Evolutionary conservation across 2,888 invertebrate genomes (phyloP).

Genomic region (Frankliniella fusca): DNA sequence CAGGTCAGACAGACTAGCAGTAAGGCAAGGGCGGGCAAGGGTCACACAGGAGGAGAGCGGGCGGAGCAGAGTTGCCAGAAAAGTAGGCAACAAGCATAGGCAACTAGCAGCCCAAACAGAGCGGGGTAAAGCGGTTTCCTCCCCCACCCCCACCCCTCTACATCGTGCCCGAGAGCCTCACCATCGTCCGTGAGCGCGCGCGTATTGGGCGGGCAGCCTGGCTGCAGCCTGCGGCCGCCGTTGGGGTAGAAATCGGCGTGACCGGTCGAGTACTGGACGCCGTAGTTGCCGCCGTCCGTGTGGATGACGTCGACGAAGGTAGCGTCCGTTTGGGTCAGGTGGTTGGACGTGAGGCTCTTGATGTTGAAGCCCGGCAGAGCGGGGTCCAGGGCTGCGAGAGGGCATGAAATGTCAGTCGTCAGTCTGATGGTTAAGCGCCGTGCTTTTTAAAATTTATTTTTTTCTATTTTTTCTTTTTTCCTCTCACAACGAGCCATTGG

Average conservation of each 20-base stretch:
- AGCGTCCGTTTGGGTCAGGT: conserved; percentile 54
- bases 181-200: conserved; percentile 53
- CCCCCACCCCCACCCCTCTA: no score
- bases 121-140: no score
- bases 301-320: conserved; percentile 56
- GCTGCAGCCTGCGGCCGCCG: conserved; percentile 56
- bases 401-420: background rate
- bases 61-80: no score
- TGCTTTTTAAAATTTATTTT: no score
- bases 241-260: conserved; percentile 62
- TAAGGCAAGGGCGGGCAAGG: no score
- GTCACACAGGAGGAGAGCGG: no score
- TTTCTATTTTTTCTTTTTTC: no score
- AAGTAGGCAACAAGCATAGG: no score
- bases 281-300: conserved; percentile 57
- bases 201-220: conserved; percentile 56
- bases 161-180: conserved; percentile 40
- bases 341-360: conserved; percentile 52
- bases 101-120: no score
- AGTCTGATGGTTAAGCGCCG: no score
- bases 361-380: conserved; percentile 58
- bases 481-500: no score
- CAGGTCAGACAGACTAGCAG: no score
- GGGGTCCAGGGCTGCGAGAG: conserved; percentile 54
- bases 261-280: conserved; percentile 56